Evolutionary conservation across 2,113 vertebrate species (phyloP), one percentile per base, ranked within the genome.

Genomic region (Corythoichthys intestinalis): DNA sequence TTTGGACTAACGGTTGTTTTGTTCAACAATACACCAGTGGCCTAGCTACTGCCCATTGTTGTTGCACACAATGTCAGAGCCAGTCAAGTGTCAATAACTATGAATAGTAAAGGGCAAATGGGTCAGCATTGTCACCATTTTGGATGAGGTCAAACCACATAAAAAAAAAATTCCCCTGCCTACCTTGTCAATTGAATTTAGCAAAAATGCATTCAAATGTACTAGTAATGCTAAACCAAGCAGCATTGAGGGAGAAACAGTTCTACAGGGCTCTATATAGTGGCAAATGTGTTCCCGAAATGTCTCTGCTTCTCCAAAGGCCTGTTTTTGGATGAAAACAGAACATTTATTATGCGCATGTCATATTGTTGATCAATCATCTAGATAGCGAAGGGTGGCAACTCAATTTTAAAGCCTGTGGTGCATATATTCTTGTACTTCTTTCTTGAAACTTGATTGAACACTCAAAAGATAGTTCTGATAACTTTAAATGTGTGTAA

Each of bases 81-180:
- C 71, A 71, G 65, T 79, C 74, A 73, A 69, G 76, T 80, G 74
- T 76, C 71, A 12, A 74, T 80, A 77, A 78, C 69, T 67, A 71
- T 77, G 74, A 87, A 82, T 65, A 65, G 61, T 37, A 75, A 77
- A 70, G 63, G 50, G 58, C 60, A 76, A 76, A 78, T 48, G 71
- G 77, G 71, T 76, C 69, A 75, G 54, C 69, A 67, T 58, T 53
- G 54, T 44, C 46, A 15, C 61, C 65, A 44, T 64, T 53, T 52
- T 73, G 50, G 53, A 49, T 13, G 34, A 66, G 38, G 28, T 7
- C 9, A 14, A 38, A 49, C 20, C 20, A 59, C 48, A 53, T 68
- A 48, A 59, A 56, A 53, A 65, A 37, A 12, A 52, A 69, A 75
- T 35, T 49, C 48, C 41, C 9, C 6, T 2, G 1, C 10, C 46